Conservation (phyloP, 30 jellyfish, hydroid and myxozoan species). For the Clytia hemisphaerica region DNA sequence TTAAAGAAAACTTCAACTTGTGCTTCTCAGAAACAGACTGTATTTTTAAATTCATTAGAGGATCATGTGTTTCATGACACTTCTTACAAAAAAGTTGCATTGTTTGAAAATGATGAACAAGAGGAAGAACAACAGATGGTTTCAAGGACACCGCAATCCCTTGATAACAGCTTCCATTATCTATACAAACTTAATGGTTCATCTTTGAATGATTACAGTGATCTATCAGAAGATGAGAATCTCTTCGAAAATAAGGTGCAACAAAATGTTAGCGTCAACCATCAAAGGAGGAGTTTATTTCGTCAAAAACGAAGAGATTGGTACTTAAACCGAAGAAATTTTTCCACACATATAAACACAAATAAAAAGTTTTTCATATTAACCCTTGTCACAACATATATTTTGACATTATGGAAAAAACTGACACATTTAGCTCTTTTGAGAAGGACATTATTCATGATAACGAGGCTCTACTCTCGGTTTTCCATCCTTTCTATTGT, state of each 20-base stretch:
- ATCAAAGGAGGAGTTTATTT: not conserved
- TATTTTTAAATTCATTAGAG: not conserved
- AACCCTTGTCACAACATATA: no score
- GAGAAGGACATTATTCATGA: no score
- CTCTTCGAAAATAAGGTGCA: no score
- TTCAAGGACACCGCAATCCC: no score
- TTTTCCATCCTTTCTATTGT: no score
- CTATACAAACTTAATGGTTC: slow-evolving; percentile 12
- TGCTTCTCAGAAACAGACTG: no score
- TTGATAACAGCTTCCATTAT: not conserved
- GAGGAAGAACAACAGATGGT: no score
- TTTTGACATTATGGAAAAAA: no score
- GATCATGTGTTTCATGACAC: not conserved
- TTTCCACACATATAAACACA: not conserved
- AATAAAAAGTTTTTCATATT: not conserved
- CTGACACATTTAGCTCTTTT: no score
- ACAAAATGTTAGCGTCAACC: not conserved
- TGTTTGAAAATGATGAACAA: not conserved
- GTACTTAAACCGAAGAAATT: slow-evolving; percentile 5
- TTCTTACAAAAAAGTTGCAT: not conserved
- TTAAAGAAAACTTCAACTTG: no score
- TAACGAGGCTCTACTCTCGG: no score
- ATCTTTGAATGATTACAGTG: not conserved
- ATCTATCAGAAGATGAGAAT: not conserved
- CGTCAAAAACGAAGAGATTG: slow-evolving; percentile 19